Base-by-base conservation (phyloP, 2,888 invertebrate genomes). In the Cosmopolites sordidus region DNA sequence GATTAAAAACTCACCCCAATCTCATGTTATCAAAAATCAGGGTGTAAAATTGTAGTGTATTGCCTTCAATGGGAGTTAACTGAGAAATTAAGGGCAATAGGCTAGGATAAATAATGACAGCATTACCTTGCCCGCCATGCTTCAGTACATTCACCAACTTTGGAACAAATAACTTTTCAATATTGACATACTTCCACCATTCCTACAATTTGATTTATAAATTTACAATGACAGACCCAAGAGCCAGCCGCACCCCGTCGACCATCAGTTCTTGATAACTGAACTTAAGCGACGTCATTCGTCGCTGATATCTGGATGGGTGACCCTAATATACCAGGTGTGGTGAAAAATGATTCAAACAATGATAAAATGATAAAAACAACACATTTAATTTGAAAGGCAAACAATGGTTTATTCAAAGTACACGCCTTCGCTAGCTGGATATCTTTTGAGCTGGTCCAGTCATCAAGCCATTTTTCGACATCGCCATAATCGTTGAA, bases 81-180 rank as follows among this genome's bases (percentile, higher is more conserved):
- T 82, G 79, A 2, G 88, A 86, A 43, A 94, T 68, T 56, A 94
- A 77, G 8, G 91, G 90, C 49, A 92, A 74, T 50, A 94, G 71
- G 71, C 86, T 83, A 15, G 87, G 87, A 54, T 83, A 84, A 61
- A 92, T 79, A 5, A 82, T 77, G 46, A 78, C 74, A 6, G 91
- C 89, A 72, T 86, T 88, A 17, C 89, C 89, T 75, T 86, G 82
- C 0, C 89, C 92, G 44, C 87, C 90, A 65, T 80, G 80, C 58
- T 79, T 79, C 38, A 90, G 69, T 37, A 87, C 73, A 43, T 76
- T 75, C 71, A 80, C 83, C n/a, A 91, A 68, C 72, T 87, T 86
- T 1, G 87, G 84, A 53, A 86, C 71, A 29, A 92, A 78, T 1
- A 84, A 76, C 68, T 90, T 91, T 57, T 86, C 84, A 43, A 87